Evolutionary conservation across 1,140 invertebrate species (phyloP).

Genomic region (Caenorhabditis briggsae): DNA sequence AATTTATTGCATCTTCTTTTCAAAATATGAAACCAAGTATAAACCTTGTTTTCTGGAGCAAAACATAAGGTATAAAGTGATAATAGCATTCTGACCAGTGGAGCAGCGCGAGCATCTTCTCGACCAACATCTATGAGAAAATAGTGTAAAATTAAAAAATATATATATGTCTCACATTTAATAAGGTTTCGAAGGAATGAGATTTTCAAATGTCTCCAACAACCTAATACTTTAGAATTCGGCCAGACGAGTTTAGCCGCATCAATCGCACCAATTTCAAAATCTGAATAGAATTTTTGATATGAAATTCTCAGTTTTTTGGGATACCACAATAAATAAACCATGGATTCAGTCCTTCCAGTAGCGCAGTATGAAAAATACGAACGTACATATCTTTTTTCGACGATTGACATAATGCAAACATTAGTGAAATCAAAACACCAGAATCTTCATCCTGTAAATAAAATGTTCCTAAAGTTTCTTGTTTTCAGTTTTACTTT

Average conservation of each 20-base stretch:
- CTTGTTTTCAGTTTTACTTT: not conserved
- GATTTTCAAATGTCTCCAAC: not conserved
- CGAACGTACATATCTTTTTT: not conserved
- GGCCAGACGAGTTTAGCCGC: not conserved
- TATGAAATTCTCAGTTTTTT: not conserved
- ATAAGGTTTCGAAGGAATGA: not conserved
- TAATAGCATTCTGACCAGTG: not conserved
- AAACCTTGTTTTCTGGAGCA: not conserved
- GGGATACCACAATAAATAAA: not conserved
- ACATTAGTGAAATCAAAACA: not conserved
- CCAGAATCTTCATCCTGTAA: not conserved
- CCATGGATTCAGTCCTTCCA: not conserved
- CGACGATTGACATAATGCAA: not conserved
- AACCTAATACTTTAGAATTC: not conserved
- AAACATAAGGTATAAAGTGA: not conserved
- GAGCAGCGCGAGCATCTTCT: not conserved
- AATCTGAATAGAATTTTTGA: not conserved
- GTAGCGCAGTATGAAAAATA: not conserved
- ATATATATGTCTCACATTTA: not conserved
- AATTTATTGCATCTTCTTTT: not conserved
- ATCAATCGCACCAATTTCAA: not conserved
- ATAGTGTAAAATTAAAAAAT: too few species aligned
- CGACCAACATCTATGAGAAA: not conserved
- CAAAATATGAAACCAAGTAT: not conserved
- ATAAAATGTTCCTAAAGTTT: not conserved